phyloP scores from a whole-genome alignment of 2,797 vertebrate genomes.

The Merluccius polli region DNA sequence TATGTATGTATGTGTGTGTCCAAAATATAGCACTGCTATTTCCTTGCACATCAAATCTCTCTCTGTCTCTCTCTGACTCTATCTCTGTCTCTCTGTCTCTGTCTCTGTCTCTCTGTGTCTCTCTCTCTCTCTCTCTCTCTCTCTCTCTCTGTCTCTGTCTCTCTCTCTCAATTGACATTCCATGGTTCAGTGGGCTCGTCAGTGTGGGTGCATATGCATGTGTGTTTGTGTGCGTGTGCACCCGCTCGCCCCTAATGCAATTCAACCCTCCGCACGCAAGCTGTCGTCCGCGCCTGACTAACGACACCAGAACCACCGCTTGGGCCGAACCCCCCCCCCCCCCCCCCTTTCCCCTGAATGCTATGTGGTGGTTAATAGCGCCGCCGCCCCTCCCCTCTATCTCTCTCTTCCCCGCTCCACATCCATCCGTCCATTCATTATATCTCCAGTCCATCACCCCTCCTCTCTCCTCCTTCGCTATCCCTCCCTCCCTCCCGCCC shows the following conservation, averaged over 20 bases:
- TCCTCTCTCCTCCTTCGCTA: conserved; percentile 11
- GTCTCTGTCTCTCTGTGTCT: neutral
- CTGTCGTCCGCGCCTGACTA: conserved; percentile 47
- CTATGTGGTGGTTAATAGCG: conserved; percentile 43
- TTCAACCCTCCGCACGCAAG: conserved; percentile 34
- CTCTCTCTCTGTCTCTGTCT: neutral
- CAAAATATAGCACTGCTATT: neutral
- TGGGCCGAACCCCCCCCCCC: conserved; percentile 21
- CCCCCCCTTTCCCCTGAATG: neutral
- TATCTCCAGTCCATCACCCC: conserved; percentile 44
- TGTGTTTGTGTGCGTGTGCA: neutral
- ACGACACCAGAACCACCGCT: conserved; percentile 48
- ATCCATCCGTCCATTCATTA: conserved; percentile 30
- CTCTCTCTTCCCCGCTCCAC: neutral
- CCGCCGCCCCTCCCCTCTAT: conserved; percentile 15
- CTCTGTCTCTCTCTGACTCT: neutral
- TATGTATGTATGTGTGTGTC: neutral
- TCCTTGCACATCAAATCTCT: neutral
- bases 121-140: neutral
- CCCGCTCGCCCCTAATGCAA: neutral
- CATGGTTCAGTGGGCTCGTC: conserved; percentile 1
- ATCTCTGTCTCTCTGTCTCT: neutral
- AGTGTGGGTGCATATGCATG: neutral
- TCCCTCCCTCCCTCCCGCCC: no score
- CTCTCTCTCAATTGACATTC: neutral